Evolutionary conservation across 2,888 invertebrate genomes (phyloP).

Genomic region (Zele albiditarsus): DNA sequence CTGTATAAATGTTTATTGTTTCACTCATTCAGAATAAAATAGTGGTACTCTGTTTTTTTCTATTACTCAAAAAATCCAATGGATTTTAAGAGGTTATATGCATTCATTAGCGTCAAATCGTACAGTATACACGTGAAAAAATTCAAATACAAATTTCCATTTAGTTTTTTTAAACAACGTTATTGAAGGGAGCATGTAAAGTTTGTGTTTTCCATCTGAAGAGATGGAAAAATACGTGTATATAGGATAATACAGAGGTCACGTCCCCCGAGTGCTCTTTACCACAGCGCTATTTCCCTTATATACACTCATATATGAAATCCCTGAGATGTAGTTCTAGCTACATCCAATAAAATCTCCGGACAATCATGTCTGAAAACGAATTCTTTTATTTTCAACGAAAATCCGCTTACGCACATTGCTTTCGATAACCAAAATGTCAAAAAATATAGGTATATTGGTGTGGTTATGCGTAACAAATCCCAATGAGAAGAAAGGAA

Average conservation of each 20-base stretch:
- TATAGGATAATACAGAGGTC: constrained; percentile 7
- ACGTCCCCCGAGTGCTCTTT: constrained; percentile 22
- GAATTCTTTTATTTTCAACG: constrained; percentile 19
- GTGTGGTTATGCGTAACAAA: neutral
- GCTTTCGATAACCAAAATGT: neutral
- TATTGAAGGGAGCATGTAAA: neutral
- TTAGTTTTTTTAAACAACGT: neutral
- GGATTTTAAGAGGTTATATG: too few relatives aligned
- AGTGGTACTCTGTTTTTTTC: too few relatives aligned
- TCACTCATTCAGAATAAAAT: too few relatives aligned
- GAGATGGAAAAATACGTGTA: neutral
- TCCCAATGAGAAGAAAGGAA: neutral
- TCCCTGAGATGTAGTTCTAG: constrained; percentile 9
- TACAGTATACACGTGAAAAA: neutral
- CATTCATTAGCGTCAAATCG: too few relatives aligned
- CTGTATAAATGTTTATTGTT: too few relatives aligned
- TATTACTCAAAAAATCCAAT: too few relatives aligned
- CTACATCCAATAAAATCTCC: constrained; percentile 33
- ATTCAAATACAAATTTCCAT: neutral
- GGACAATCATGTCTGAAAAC: constrained; percentile 26
- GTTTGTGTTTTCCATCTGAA: neutral
- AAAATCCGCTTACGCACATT: constrained; percentile 3
- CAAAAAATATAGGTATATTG: neutral
- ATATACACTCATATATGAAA: neutral
- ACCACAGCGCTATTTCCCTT: constrained; percentile 1